Evolutionary conservation across 1,140 invertebrate genomes (phyloP).

Genomic region (Ectropis grisescens): DNA sequence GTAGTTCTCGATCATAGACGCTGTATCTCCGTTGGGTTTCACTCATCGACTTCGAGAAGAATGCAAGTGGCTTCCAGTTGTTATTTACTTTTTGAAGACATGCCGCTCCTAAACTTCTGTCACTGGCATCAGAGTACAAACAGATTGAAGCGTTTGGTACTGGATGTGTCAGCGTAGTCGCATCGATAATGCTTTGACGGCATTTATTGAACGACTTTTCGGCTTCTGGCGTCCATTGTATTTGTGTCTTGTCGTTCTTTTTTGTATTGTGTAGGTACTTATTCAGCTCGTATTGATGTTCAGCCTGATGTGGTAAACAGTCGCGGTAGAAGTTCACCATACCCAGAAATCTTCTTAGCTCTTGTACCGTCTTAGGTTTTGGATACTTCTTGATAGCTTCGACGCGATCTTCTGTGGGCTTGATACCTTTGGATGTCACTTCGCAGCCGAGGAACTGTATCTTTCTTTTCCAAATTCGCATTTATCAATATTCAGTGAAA

Average conservation of each 20-base stretch:
- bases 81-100: conserved; percentile 5
- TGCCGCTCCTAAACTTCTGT: conserved; percentile 7
- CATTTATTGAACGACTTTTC: no score
- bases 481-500: conserved; percentile 1
- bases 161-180: no score
- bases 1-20: conserved; percentile 8
- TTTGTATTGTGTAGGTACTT: background rate
- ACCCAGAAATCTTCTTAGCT: background rate
- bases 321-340: no score
- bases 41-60: conserved; percentile 6
- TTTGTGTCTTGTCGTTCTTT: background rate
- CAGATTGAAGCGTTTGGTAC: no score
- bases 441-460: conserved; percentile 1
- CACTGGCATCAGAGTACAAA: conserved; percentile 2
- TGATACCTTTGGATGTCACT: conserved; percentile 2
- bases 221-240: no score
- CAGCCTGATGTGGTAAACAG: no score
- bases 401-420: background rate
- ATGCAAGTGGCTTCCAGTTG: conserved; percentile 7
- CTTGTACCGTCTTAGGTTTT: no score
- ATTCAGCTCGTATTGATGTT: no score
- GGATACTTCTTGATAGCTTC: background rate
- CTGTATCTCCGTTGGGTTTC: conserved; percentile 6
- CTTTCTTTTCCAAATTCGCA: background rate
- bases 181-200: background rate